Base-by-base conservation (phyloP, 92 coral and sea anemone species). In the Zoanthus solanderi region DNA sequence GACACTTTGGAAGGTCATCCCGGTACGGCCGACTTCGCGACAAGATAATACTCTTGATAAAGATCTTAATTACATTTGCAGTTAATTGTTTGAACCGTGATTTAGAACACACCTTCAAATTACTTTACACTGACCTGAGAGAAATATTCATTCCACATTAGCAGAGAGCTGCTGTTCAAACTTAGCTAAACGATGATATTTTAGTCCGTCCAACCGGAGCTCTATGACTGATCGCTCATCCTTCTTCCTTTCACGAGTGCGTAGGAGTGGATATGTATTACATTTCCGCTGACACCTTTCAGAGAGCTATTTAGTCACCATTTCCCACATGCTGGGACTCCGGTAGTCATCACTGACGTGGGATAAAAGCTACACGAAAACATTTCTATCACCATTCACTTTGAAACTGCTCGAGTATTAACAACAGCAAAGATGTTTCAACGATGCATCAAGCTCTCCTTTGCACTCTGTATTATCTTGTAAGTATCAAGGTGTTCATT, bases 211-310 rank as follows among this genome's bases (percentile, higher is more conserved):
- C 72, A 44, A 65, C 74, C 85, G 89, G 74, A 76, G 84, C 75
- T 76, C 7, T 34, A 46, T 66, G 91, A 87, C 76, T 79, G 88
- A 61, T 77, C 87, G 46, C 0, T 84, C 71, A 89, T 23, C 92
- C 72, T 44, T 83, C 83, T 91, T 91, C 92, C 94, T 91, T 88
- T 90, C 89, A 78, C 56, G 78, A 90, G 82, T 76, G 93, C 86
- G 92, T 83, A 82, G 95, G 96, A 95, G 96, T 89, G 90, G 95
- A 93, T 86, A 83, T 93, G 96, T 95, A 90, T 84, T 93, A 93
- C 96, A 95, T 91, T 95, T 95, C 98, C 98, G 98, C 66, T 94
- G 89, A 93, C 98, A 95, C 96, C 90, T 95, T 92, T 94, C 94
- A 89, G 93, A 93, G 87, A 92, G 88, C 94, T 89, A 91, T 89